Evolutionary conservation across 1,140 invertebrate genomes (phyloP).

Genomic region (Drosophila sturtevanti): DNA sequence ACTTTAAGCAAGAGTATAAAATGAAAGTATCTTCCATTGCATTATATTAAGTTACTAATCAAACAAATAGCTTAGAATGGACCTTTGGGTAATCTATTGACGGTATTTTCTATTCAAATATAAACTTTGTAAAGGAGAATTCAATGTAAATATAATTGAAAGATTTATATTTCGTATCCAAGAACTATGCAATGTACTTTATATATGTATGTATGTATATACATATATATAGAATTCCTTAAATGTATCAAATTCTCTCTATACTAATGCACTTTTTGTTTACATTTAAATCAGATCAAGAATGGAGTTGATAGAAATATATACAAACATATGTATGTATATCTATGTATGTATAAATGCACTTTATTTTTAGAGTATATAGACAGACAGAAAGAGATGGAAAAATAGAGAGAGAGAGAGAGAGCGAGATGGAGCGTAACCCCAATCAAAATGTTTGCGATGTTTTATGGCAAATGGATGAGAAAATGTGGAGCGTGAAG

Average conservation of each 20-base stretch:
- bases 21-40: conserved; percentile 35
- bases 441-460: conserved; percentile 9
- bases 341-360: neutral
- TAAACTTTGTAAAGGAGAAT: conserved; percentile 7
- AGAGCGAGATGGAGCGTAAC: no score
- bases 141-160: neutral
- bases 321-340: no score
- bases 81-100: neutral
- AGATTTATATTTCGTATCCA: conserved; percentile 1
- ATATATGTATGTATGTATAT: neutral
- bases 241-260: neutral
- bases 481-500: neutral
- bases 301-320: conserved; percentile 67
- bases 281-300: conserved; percentile 33
- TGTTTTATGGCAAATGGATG: conserved; percentile 21
- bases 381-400: conserved; percentile 1
- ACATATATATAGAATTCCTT: no score
- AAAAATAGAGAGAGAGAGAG: conserved; percentile 17
- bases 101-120: neutral
- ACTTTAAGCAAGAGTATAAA: neutral
- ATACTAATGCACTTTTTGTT: neutral
- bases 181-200: neutral
- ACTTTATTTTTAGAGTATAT: conserved; percentile 36
- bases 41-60: neutral
- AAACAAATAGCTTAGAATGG: neutral